Evolutionary conservation across 2,113 vertebrate genomes (phyloP).

Genomic region (Odobenus rosmarus): DNA sequence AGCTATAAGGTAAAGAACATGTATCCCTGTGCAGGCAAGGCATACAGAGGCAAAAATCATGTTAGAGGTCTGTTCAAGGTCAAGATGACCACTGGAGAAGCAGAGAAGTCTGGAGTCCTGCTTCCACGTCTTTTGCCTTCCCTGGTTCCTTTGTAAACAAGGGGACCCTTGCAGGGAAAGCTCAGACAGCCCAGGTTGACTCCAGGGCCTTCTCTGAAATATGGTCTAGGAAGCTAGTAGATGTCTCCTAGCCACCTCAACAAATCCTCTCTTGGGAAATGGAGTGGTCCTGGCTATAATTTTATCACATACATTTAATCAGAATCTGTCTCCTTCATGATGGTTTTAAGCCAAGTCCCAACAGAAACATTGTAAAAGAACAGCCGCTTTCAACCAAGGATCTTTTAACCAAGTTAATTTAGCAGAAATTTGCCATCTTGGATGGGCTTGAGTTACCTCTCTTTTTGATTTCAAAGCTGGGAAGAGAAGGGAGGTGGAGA

Average conservation of each 20-base stretch:
- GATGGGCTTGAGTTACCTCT: slow-evolving; percentile 42
- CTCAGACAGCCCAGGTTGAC: neutral
- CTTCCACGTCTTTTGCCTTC: neutral
- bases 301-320: slow-evolving; percentile 71
- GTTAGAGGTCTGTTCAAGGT: slow-evolving; percentile 52
- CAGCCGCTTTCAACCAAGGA: slow-evolving; percentile 55
- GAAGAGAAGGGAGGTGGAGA: slow-evolving; percentile 38
- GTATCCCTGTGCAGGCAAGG: neutral
- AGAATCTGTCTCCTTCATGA: slow-evolving; percentile 63
- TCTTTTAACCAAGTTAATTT: slow-evolving; percentile 70
- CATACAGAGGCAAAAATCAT: neutral
- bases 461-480: slow-evolving; percentile 69
- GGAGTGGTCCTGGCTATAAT: slow-evolving; percentile 58
- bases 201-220: neutral
- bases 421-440: slow-evolving; percentile 71
- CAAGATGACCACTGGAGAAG: neutral
- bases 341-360: slow-evolving; percentile 66
- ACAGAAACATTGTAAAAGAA: slow-evolving; percentile 67
- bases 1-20: neutral
- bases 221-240: neutral
- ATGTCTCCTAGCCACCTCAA: neutral
- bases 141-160: neutral
- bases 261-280: slow-evolving; percentile 42
- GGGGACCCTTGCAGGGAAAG: neutral
- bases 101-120: neutral